A percentile compares a stretch with the other conserved stretches of the same genome.
phyloP scores from a whole-genome alignment of 2,888 invertebrate genomes.

The Dryococelus australis region DNA sequence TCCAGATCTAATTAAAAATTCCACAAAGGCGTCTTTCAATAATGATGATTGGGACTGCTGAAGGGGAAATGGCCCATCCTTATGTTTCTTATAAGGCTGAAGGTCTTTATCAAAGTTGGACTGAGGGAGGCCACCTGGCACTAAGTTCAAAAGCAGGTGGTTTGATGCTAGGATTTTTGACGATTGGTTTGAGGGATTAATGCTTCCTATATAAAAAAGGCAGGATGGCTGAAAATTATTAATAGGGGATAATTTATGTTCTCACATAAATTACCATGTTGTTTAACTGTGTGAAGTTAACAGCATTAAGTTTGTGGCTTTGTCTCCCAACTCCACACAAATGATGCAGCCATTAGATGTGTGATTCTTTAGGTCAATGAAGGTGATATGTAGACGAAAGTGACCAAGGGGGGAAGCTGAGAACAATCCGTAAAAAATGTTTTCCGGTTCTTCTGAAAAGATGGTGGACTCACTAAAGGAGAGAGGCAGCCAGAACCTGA shows the following conservation, averaged over 20 bases:
- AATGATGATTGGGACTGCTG: background rate
- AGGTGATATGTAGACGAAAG: background rate
- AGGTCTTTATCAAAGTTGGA: background rate
- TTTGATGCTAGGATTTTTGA: too few relatives aligned
- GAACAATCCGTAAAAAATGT: too few relatives aligned
- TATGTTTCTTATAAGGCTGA: background rate
- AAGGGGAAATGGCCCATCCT: background rate
- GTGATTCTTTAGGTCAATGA: background rate
- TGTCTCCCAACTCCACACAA: background rate
- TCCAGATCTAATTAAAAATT: background rate
- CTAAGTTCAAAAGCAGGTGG: too few relatives aligned
- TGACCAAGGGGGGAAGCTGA: background rate
- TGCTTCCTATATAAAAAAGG: too few relatives aligned
- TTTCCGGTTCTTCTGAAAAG: too few relatives aligned
- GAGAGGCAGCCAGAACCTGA: too few relatives aligned
- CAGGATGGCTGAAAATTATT: too few relatives aligned
- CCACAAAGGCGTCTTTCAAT: background rate
- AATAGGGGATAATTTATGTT: background rate
- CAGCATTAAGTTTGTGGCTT: background rate
- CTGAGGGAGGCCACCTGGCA: background rate
- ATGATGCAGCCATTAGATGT: background rate
- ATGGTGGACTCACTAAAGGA: too few relatives aligned
- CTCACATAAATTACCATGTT: background rate
- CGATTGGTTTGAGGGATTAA: too few relatives aligned
- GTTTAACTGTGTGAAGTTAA: background rate